Evolutionary conservation across 2,888 invertebrate species (phyloP).

Genomic region (Ornithoptera alexandrae): DNA sequence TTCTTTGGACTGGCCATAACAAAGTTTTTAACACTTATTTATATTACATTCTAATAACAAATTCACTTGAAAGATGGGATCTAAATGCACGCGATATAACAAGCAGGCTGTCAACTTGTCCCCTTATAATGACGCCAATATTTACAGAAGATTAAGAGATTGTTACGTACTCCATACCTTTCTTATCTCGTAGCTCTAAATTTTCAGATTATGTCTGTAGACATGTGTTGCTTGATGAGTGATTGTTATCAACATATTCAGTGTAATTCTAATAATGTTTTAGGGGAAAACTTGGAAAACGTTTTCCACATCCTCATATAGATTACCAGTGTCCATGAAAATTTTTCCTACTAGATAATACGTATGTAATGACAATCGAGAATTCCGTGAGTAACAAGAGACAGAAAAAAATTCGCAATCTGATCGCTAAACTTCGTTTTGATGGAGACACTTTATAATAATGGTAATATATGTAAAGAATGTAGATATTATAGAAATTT

Average conservation of each 20-base stretch:
- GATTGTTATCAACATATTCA: slow-evolving; percentile 17
- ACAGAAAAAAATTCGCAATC: too few species aligned
- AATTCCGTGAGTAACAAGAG: too few species aligned
- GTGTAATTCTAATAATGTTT: slow-evolving; percentile 4
- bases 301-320: background rate
- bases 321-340: background rate
- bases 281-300: background rate
- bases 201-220: slow-evolving; percentile 41
- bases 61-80: slow-evolving; percentile 7
- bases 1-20: slow-evolving; percentile 49
- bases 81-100: slow-evolving; percentile 18
- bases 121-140: slow-evolving; percentile 57
- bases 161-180: slow-evolving; percentile 47
- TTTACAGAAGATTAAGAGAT: slow-evolving; percentile 68
- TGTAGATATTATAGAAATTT: too few species aligned
- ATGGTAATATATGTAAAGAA: too few species aligned
- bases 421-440: too few species aligned
- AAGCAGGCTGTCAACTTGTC: slow-evolving; percentile 43
- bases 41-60: slow-evolving; percentile 16
- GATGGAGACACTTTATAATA: too few species aligned
- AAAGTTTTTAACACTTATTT: slow-evolving; percentile 10
- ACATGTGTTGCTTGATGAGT: slow-evolving; percentile 24
- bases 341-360: background rate
- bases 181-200: slow-evolving; percentile 56
- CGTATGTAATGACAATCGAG: background rate